Conservation (phyloP, 2,113 vertebrate species). For the Ovis canadensis region DNA sequence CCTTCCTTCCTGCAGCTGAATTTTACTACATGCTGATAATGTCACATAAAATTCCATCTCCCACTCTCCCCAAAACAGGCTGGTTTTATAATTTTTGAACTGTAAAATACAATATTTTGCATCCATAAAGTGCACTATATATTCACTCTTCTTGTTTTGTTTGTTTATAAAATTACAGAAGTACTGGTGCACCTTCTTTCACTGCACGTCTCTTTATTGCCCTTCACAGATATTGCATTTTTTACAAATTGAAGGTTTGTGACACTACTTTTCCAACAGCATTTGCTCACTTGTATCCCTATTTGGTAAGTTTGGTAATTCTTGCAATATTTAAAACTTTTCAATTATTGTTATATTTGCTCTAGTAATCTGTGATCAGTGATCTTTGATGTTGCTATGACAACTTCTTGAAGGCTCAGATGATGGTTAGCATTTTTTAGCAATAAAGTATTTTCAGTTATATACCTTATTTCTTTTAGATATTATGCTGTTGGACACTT, state of each 20-base stretch:
- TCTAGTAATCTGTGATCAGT: background rate
- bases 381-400: background rate
- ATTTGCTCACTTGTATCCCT: background rate
- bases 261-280: background rate
- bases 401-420: background rate
- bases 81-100: conserved; percentile 18
- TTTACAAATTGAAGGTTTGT: background rate
- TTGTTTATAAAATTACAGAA: conserved; percentile 11
- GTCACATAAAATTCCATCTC: background rate
- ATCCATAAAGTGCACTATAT: background rate
- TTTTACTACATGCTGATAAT: background rate
- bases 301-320: background rate
- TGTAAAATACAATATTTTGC: background rate
- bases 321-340: background rate
- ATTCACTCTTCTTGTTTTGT: background rate
- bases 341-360: background rate
- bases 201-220: background rate
- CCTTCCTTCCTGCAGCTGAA: background rate
- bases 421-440: background rate
- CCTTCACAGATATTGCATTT: background rate
- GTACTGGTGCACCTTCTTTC: background rate
- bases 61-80: background rate
- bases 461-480: background rate
- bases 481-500: background rate
- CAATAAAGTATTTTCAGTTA: background rate